Evolutionary conservation across 2,888 invertebrate species (phyloP).

Genomic region (Caenorhabditis wallacei): DNA sequence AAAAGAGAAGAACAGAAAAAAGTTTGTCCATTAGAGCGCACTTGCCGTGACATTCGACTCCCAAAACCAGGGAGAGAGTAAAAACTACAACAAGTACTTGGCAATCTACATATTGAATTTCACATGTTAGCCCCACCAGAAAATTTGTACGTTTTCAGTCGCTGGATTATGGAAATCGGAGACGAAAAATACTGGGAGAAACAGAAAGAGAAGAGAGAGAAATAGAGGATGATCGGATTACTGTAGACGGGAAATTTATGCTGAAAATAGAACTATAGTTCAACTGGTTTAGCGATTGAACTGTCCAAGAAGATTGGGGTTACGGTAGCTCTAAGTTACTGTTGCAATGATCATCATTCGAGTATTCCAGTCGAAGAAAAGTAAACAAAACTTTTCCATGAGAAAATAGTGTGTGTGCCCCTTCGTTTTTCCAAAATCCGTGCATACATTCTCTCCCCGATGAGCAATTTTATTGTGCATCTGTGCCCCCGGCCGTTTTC

Average conservation of each 20-base stretch:
- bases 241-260: conserved; percentile 5
- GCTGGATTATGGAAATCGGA: conserved; percentile 54
- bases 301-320: too few relatives aligned
- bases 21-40: too few relatives aligned
- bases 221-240: conserved; percentile 41
- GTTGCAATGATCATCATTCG: too few relatives aligned
- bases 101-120: conserved; percentile 15
- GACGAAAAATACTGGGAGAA: conserved; percentile 15
- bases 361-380: neutral
- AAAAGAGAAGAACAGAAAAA: too few relatives aligned
- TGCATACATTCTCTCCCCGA: conserved; percentile 51
- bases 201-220: conserved; percentile 9
- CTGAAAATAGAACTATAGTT: conserved; percentile 1
- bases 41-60: neutral
- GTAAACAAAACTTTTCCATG: neutral
- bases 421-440: conserved; percentile 11
- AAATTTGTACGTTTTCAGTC: conserved; percentile 39
- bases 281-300: neutral
- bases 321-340: too few relatives aligned
- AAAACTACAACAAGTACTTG: neutral
- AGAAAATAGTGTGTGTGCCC: neutral
- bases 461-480: conserved; percentile 64
- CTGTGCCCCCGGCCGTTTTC: conserved; percentile 23
- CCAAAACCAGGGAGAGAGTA: neutral
- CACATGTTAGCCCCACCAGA: neutral